Evolutionary conservation across 2,888 invertebrate species (phyloP).

Genomic region (Eristalis arbustorum): DNA sequence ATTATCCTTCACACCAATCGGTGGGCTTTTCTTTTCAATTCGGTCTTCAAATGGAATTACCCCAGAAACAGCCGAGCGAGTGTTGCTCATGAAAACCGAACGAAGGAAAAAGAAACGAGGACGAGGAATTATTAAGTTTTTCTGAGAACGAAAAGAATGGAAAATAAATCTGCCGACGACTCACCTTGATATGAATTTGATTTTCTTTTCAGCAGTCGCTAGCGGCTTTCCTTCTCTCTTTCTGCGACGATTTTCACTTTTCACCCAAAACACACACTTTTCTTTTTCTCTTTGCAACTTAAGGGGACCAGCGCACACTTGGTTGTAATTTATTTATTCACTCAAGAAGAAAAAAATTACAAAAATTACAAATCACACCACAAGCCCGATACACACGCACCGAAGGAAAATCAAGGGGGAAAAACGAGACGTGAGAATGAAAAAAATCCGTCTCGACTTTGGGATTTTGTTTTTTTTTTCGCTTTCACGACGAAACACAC

Average conservation of each 20-base stretch:
- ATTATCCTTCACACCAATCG: constrained; percentile 63
- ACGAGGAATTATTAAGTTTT: constrained; percentile 6
- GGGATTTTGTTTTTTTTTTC: constrained; percentile 1
- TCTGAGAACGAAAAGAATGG: neutral
- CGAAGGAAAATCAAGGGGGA: neutral
- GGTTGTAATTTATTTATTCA: neutral
- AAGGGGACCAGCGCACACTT: neutral
- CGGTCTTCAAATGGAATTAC: constrained; percentile 50
- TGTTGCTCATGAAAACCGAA: neutral
- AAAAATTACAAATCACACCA: neutral
- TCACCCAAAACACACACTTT: neutral
- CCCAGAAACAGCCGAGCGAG: constrained; percentile 32
- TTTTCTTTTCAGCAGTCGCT: constrained; percentile 28
- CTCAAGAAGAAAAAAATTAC: neutral
- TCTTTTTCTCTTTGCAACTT: neutral
- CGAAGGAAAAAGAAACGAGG: neutral
- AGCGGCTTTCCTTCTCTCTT: neutral
- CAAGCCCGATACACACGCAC: neutral
- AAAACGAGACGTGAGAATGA: neutral
- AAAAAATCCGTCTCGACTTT: constrained; percentile 4
- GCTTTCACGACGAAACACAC: constrained; percentile 26
- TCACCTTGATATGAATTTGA: constrained; percentile 65
- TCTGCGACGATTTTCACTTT: neutral
- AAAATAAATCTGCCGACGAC: neutral
- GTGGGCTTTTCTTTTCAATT: neutral